phyloP scores from a whole-genome alignment of 2,113 vertebrate genomes.

The Mellivora capensis region DNA sequence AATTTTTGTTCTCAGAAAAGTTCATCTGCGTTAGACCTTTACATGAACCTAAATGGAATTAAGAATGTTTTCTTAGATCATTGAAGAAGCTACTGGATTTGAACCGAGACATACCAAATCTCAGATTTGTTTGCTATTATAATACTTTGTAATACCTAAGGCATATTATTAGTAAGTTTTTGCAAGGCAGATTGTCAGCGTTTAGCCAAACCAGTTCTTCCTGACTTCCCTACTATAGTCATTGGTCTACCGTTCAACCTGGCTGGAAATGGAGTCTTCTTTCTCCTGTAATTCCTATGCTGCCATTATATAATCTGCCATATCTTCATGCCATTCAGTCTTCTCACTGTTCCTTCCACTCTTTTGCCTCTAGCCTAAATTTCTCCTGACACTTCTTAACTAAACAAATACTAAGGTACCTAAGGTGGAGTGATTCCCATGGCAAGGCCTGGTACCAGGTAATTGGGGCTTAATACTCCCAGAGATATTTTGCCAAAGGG shows the following conservation, averaged over 20 bases:
- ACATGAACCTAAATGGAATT: not conserved
- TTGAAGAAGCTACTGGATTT: conserved; percentile 2
- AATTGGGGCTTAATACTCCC: not conserved
- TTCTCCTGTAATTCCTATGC: not conserved
- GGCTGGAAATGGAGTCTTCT: not conserved
- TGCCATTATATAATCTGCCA: not conserved
- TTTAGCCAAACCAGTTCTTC: not conserved
- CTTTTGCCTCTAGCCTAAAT: not conserved
- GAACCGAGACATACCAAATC: not conserved
- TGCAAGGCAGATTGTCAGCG: not conserved
- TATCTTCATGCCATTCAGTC: not conserved
- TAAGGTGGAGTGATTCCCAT: not conserved
- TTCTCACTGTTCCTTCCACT: not conserved
- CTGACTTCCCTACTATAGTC: not conserved
- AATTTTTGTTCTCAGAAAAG: conserved; percentile 28
- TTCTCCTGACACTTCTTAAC: not conserved
- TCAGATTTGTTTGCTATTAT: not conserved
- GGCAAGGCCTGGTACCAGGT: not conserved
- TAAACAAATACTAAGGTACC: not conserved
- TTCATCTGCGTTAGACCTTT: not conserved
- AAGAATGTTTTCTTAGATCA: not conserved
- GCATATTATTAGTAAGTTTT: not conserved
- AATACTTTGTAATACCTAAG: not conserved
- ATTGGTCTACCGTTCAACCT: not conserved
- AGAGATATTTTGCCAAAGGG: not conserved